Percentiles rank a stretch among this genome's conserved stretches.
These are phyloP conservation scores for Adelosebastes latens DNA, from an alignment of 2,797 vertebrate species.

Conservation along the genomic window DNA sequence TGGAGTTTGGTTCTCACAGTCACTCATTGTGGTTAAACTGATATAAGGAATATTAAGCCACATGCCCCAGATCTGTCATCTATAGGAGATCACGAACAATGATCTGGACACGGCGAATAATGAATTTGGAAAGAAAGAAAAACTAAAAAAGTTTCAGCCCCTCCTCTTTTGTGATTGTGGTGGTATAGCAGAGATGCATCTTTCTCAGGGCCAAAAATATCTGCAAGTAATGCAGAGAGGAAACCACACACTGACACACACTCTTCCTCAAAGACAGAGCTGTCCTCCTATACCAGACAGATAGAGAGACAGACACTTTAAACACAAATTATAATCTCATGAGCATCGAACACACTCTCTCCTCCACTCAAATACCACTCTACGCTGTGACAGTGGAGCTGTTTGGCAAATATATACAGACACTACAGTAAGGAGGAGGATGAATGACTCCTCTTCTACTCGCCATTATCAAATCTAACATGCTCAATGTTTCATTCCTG, in stretches of 20 bases:
- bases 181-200: not conserved
- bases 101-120: constrained; percentile 24
- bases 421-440: not conserved
- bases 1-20: constrained; percentile 34
- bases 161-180: not conserved
- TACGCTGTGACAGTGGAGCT: constrained; percentile 4
- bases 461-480: not conserved
- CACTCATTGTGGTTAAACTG: constrained; percentile 10
- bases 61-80: constrained; percentile 47
- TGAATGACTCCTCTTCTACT: constrained; percentile 14
- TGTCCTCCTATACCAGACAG: not conserved
- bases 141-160: too few relatives aligned
- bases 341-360: constrained; percentile 14
- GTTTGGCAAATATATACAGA: not conserved
- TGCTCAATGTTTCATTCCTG: constrained; percentile 11
- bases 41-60: not conserved
- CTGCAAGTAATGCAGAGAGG: not conserved
- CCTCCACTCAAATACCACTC: constrained; percentile 40
- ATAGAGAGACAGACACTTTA: not conserved
- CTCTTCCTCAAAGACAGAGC: not conserved
- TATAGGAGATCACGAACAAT: not conserved
- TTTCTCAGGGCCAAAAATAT: constrained; percentile 17
- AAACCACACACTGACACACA: constrained; percentile 33
- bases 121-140: not conserved
- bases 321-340: constrained; percentile 20